phyloP scores from a whole-genome alignment of 1,140 invertebrate genomes.

The Pygmarrhopalites habei region DNA sequence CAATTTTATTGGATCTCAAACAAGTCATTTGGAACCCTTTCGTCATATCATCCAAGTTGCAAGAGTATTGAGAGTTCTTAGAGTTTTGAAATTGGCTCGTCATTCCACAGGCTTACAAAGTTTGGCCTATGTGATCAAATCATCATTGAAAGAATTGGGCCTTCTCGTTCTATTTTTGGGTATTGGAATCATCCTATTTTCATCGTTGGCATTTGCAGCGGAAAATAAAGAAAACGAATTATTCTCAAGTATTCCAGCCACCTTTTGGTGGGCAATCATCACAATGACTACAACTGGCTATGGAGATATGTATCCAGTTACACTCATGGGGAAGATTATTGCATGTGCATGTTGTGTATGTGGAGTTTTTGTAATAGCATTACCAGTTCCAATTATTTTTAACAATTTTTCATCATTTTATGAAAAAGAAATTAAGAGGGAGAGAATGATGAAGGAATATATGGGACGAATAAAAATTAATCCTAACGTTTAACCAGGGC shows the following conservation, averaged over 20 bases:
- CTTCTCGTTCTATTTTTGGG: constrained; percentile 97
- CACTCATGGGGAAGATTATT: constrained; percentile 89
- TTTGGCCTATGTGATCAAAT: constrained; percentile 94
- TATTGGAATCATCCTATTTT: constrained; percentile 98
- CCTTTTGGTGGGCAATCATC: constrained; percentile 95
- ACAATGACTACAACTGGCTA: constrained; percentile 99
- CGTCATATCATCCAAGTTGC: constrained; percentile 97
- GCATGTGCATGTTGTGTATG: constrained; percentile 99
- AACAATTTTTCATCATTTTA: constrained; percentile 99
- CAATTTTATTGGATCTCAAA: constrained; percentile 63
- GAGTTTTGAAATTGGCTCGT: constrained; percentile 96
- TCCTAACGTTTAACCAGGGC: too few relatives aligned
- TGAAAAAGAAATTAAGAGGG: constrained; percentile 98
- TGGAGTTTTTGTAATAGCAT: constrained; percentile 99
- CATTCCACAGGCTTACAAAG: constrained; percentile 98
- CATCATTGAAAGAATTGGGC: constrained; percentile 98
- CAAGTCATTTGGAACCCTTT: constrained; percentile 93
- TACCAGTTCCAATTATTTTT: constrained; percentile 99
- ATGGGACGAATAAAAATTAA: too few relatives aligned
- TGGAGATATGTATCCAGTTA: constrained; percentile 96
- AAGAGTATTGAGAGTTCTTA: constrained; percentile 96
- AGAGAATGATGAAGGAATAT: too few relatives aligned
- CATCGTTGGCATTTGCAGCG: constrained; percentile 95
- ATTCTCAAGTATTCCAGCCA: constrained; percentile 97
- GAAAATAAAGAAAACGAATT: constrained; percentile 98